These are phyloP conservation scores for Lymantria dispar DNA, from an alignment of 2,888 invertebrate genomes.

Conservation along the genomic window DNA sequence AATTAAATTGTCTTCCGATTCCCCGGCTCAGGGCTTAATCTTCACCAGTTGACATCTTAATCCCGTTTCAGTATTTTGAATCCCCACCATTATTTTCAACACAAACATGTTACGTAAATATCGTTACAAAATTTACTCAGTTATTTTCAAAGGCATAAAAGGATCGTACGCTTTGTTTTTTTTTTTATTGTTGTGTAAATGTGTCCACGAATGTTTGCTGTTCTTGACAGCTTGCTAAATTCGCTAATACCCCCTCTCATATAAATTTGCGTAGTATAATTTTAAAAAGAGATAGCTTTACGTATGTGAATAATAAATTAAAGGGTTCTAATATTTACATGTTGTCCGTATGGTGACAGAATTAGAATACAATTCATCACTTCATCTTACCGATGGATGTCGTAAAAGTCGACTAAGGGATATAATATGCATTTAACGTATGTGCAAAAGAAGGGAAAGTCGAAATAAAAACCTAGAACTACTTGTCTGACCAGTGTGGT, in stretches of 20 bases:
- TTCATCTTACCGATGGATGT: too few species aligned
- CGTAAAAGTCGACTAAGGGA: too few species aligned
- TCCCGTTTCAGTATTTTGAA: slow-evolving; percentile 14
- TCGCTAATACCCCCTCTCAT: neutral
- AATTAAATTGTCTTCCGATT: slow-evolving; percentile 32
- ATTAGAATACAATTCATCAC: too few species aligned
- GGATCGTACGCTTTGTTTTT: neutral
- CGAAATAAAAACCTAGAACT: too few species aligned
- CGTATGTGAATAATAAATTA: neutral
- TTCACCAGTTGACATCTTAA: slow-evolving; percentile 19
- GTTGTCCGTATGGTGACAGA: too few species aligned
- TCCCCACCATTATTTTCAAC: slow-evolving; percentile 5
- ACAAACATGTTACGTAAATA: neutral
- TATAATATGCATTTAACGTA: too few species aligned
- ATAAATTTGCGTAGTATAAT: neutral
- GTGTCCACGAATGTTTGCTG: neutral
- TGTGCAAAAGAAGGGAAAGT: too few species aligned
- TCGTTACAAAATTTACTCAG: neutral
- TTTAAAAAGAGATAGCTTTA: neutral
- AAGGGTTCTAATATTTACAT: too few species aligned
- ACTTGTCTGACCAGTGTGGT: too few species aligned
- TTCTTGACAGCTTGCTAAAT: neutral
- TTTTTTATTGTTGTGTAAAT: neutral
- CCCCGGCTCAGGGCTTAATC: slow-evolving; percentile 20
- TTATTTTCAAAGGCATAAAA: neutral